Base-by-base conservation (phyloP, 2,797 vertebrate genomes). In the Thunnus albacares region DNA sequence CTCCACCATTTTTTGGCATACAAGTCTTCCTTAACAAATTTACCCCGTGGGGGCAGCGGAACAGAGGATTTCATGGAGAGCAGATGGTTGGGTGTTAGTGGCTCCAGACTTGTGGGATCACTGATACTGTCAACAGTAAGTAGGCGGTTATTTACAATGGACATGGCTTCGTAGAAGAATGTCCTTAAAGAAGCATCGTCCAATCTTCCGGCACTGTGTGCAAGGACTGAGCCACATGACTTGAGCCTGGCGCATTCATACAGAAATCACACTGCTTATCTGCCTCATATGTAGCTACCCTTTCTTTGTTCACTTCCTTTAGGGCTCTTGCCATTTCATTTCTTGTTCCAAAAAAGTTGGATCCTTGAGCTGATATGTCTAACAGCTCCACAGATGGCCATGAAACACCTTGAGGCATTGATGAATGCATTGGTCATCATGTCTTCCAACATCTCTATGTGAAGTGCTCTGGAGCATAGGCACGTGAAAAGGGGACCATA, bases 401-500 rank as follows among this genome's bases (percentile, higher is more conserved):
- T 5, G 4, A 82, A 82, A 22, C 49, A 67, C 12, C 28, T 15
- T 20, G 77, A 41, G 15, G 61, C 80, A 63, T 77, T 72, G 1
- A 77, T 49, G 6, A 82, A 61, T 4, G 62, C 68, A 55, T 82
- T 43, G 0, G 69, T 73, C 0, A 57, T 61, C n/a, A 73, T 22
- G 26, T 82, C 69, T 4, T 77, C 74, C 41, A 82, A 33, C 30
- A 82, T 72, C n/a, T 82, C 69, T n/a, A 76, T 52, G 5, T 77
- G 67, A 9, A 81, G 5, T 17, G 67, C 52, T 59, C 66, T 71
- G 3, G 41, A 80, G 7, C 41, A 49, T 38, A 70, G 12, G 17
- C 60, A 71, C 1, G 72, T 70, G 10, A 81, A 75, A 13, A 75
- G 52, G 6, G 75, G 52, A 18, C 64, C 51, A 52, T 80, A 75